Evolutionary conservation across 1,140 invertebrate species (phyloP).

Genomic region (Eueides isabella): DNA sequence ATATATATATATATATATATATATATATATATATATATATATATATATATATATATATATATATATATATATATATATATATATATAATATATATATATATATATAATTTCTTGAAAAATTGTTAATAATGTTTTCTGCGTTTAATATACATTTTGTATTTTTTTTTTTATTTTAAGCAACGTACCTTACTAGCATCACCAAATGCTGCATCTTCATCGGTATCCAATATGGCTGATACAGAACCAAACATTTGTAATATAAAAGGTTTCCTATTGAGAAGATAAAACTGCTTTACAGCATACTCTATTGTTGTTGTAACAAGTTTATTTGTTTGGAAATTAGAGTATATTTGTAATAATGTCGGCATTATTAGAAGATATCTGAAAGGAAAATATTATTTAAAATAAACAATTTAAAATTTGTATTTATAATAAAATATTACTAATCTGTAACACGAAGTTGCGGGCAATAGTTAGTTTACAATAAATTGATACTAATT

Average conservation of each 20-base stretch:
- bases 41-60: too few relatives aligned
- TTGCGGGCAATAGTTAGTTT: too few relatives aligned
- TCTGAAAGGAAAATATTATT: constrained; percentile 81
- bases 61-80: too few relatives aligned
- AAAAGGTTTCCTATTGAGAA: constrained; percentile 99
- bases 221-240: constrained; percentile 97
- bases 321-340: constrained; percentile 97
- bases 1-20: too few relatives aligned
- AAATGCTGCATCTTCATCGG: constrained; percentile 92
- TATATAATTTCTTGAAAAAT: too few relatives aligned
- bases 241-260: constrained; percentile 99
- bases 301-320: constrained; percentile 98
- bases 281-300: constrained; percentile 98
- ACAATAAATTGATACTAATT: too few relatives aligned
- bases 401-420: constrained; percentile 38
- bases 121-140: too few relatives aligned
- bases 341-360: constrained; percentile 97
- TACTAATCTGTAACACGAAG: too few relatives aligned
- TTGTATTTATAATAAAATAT: too few relatives aligned
- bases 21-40: too few relatives aligned
- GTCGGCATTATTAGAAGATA: constrained; percentile 99
- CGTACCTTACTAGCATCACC: constrained; percentile 96
- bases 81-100: constrained; percentile 13
- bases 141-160: too few relatives aligned
- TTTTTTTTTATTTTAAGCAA: too few relatives aligned